Percentiles rank a stretch among this genome's conserved stretches.
These are phyloP conservation scores for Ophiodon elongatus DNA, from an alignment of 2,113 vertebrate species.

Conservation along the genomic window DNA sequence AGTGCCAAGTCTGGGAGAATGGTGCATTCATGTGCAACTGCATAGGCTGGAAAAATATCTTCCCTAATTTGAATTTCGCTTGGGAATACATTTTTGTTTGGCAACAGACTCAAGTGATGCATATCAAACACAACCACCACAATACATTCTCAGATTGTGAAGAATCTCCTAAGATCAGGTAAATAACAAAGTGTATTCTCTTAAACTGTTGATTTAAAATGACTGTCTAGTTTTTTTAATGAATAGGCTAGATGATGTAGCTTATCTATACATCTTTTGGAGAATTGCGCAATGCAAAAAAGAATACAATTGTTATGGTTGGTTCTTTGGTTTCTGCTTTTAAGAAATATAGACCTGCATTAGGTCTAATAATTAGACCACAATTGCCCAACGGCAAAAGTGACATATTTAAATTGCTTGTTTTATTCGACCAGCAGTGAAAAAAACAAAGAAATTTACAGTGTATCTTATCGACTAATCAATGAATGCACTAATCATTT, in stretches of 20 bases:
- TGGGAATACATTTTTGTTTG: neutral
- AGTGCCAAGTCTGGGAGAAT: conserved; percentile 21
- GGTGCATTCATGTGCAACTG: conserved; percentile 27
- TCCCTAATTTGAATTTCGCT: conserved; percentile 5
- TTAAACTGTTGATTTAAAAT: neutral
- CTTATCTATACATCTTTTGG: neutral
- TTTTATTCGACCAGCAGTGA: neutral
- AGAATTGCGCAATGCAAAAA: neutral
- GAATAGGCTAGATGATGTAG: neutral
- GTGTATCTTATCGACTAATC: neutral
- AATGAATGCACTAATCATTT: neutral
- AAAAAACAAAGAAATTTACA: neutral
- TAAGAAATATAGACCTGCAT: too few relatives aligned
- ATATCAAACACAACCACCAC: neutral
- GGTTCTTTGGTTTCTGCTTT: too few relatives aligned
- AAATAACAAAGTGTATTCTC: neutral
- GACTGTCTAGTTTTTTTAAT: neutral
- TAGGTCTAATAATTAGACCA: neutral
- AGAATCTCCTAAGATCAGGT: neutral
- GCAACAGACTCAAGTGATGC: neutral
- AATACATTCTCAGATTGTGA: neutral
- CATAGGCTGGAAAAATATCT: conserved; percentile 5
- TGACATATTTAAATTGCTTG: neutral
- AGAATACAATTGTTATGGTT: too few relatives aligned
- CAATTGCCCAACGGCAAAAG: neutral